Conservation (phyloP, 2,888 invertebrate genomes). For the Fragum fragum region DNA sequence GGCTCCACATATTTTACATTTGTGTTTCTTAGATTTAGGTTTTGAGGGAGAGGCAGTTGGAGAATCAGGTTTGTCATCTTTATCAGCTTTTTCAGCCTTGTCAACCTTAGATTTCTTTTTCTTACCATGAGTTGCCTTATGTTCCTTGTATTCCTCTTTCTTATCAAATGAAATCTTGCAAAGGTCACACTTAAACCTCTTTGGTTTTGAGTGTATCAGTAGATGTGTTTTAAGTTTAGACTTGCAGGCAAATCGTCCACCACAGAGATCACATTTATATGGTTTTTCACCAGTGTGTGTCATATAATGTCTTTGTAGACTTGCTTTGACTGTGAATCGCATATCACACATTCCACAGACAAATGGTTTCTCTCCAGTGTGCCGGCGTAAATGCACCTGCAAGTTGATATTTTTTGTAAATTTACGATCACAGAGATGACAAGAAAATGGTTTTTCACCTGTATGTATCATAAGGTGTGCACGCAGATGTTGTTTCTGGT, state of each 20-base stretch:
- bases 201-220: slow-evolving; percentile 13
- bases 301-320: slow-evolving; percentile 21
- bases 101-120: not conserved
- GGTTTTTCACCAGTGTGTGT: slow-evolving; percentile 27
- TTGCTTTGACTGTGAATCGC: slow-evolving; percentile 15
- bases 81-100: not conserved
- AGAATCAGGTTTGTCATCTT: not conserved
- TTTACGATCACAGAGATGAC: slow-evolving; percentile 18
- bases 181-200: slow-evolving; percentile 9
- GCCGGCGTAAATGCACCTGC: slow-evolving; percentile 3
- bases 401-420: slow-evolving; percentile 28
- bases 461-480: slow-evolving; percentile 26
- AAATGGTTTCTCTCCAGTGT: slow-evolving; percentile 26
- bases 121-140: not conserved
- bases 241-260: slow-evolving; percentile 18
- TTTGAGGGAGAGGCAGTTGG: not conserved
- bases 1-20: slow-evolving; percentile 20
- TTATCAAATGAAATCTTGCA: slow-evolving; percentile 19
- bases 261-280: slow-evolving; percentile 21
- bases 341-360: slow-evolving; percentile 25
- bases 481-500: slow-evolving; percentile 24
- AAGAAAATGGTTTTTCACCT: slow-evolving; percentile 25
- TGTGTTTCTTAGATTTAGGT: slow-evolving; percentile 11
- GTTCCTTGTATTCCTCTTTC: slow-evolving; percentile 18
- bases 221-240: slow-evolving; percentile 16